Evolutionary conservation across 2,797 vertebrate species (phyloP).

Genomic region (Lophius americanus): DNA sequence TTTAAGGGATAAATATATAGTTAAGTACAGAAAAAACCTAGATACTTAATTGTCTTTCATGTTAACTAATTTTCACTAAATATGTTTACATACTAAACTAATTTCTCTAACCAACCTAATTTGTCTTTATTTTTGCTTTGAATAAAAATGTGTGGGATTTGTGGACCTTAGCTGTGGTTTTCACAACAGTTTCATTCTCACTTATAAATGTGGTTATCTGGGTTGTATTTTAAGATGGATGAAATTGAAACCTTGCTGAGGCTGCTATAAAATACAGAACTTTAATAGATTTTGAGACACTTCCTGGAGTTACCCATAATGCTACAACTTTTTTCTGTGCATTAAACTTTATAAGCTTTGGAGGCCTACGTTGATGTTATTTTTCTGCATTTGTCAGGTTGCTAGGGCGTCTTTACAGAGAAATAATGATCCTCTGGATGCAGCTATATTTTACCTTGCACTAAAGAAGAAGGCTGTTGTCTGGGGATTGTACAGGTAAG

Average conservation of each 20-base stretch:
- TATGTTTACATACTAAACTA: no score
- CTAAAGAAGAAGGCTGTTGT: constrained; percentile 98
- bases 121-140: no score
- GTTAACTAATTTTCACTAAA: no score
- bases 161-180: no score
- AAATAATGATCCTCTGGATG: constrained; percentile 95
- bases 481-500: constrained; percentile 97
- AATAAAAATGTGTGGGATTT: no score
- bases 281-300: constrained; percentile 5
- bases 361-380: constrained; percentile 14
- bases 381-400: constrained; percentile 81
- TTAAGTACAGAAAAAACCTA: no score
- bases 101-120: no score
- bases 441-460: constrained; percentile 96
- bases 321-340: constrained; percentile 21
- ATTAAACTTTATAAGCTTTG: constrained; percentile 18
- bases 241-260: constrained; percentile 21
- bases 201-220: no score
- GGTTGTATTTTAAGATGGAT: not conserved
- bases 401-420: constrained; percentile 95
- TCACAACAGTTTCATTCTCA: no score
- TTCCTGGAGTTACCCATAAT: constrained; percentile 41
- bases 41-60: no score
- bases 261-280: constrained; percentile 16
- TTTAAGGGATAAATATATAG: no score